Conservation (phyloP, 2,797 vertebrate genomes). For the Rallus crepitans region DNA sequence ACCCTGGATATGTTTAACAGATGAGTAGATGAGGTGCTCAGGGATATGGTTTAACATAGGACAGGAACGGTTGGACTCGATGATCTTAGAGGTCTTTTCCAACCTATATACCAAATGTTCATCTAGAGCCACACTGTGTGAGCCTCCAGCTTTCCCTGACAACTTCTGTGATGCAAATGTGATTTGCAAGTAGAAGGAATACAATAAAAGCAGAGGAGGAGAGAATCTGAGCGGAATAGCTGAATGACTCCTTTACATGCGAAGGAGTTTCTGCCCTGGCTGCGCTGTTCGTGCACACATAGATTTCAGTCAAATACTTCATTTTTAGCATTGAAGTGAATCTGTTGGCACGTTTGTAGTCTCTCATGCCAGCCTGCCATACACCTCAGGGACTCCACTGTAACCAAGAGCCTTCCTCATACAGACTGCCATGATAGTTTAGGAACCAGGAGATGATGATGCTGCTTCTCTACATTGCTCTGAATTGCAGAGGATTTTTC, state of each 20-base stretch:
- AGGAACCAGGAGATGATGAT: not conserved
- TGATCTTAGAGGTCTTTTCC: no score
- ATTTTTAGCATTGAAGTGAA: not conserved
- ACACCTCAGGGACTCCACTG: not conserved
- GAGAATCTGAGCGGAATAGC: not conserved
- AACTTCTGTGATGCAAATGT: not conserved
- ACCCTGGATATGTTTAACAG: no score
- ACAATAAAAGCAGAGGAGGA: not conserved
- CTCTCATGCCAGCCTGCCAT: not conserved
- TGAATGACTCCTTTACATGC: not conserved
- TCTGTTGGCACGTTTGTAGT: not conserved
- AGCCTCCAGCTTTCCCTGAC: not conserved
- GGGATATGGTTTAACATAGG: no score
- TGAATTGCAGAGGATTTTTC: not conserved
- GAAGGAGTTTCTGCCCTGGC: not conserved
- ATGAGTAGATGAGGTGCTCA: no score
- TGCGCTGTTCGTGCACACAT: accelerated
- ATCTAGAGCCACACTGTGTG: not conserved
- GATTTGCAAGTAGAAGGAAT: not conserved
- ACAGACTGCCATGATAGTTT: not conserved
- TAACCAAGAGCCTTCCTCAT: not conserved
- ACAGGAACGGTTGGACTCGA: no score
- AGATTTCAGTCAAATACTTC: not conserved
- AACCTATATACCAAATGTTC: not conserved
- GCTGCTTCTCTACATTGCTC: not conserved